Base-by-base conservation (phyloP, 2,797 vertebrate species). In the Halcyon chelicuti region DNA sequence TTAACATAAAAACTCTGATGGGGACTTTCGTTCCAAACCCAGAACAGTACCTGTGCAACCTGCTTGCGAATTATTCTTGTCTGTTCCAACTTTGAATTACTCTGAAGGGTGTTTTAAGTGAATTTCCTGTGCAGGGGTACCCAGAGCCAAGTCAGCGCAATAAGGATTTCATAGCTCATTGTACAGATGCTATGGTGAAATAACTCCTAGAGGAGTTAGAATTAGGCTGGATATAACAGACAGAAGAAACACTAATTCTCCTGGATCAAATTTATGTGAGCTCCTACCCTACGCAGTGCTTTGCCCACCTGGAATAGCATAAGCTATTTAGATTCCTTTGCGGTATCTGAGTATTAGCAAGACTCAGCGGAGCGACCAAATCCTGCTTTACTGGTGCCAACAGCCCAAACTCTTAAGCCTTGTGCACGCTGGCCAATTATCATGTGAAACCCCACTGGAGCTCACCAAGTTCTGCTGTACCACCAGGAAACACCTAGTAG, bases 301-400 rank as follows among this genome's bases (percentile, higher is more conserved):
- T 90, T 89, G 57, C 81, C 89, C 92, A 96, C 92, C 93, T 96
- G 95, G 87, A 96, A 81, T 90, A 91, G 62, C 75, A 9, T 86
- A 93, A 96, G 72, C 93, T 1, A 0, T 87, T 93, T 60, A 52
- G 80, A 75, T 88, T 93, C 75, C 75, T 88, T 85, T 63, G 65
- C 81, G 23, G 73, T 74, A 18, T 65, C 37, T 82, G 89, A 49
- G 81, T 77, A 93, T 96, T 95, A 94, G 68, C 52, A 75, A 46
- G 52, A 12, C 93, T 86, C 94, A n/a, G 65, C 68, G 81, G 85
- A 92, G 49, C 26, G 28, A 68, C 78, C 76, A 93, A 93, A 95
- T 94, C 85, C 93, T 62, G 42, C 72, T 78, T 75, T 35, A 1
- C 51, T 51, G n/a, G 17, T 81, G 76, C 83, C 90, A 93, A 39